These are phyloP conservation scores for Nerophis lumbriciformis DNA, from an alignment of 2,113 vertebrate species.

Conservation along the genomic window DNA sequence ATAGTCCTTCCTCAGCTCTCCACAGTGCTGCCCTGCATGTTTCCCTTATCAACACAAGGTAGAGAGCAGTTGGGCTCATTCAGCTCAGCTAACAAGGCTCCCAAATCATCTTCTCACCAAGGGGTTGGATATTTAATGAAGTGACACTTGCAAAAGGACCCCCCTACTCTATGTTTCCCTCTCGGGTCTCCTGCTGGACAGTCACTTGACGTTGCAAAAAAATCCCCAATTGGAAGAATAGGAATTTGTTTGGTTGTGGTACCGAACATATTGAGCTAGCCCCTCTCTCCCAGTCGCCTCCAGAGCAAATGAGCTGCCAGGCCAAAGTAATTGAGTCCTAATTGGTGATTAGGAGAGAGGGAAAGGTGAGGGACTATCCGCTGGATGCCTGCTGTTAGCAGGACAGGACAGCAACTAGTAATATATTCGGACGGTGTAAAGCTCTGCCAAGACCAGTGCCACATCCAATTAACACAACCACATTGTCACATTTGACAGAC, in stretches of 20 bases:
- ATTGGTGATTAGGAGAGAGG: conserved; percentile 94
- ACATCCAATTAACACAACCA: not conserved
- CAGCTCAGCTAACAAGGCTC: conserved; percentile 88
- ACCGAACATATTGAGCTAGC: conserved; percentile 80
- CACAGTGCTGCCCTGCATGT: conserved; percentile 20
- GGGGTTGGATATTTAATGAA: conserved; percentile 95
- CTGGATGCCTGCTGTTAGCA: conserved; percentile 44
- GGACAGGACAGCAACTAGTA: conserved; percentile 31
- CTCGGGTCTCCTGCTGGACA: conserved; percentile 19
- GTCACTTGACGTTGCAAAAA: not conserved
- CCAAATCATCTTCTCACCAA: conserved; percentile 79
- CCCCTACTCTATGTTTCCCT: conserved; percentile 64
- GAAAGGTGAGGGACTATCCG: conserved; percentile 65
- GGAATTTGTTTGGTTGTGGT: conserved; percentile 53
- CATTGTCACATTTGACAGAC: not conserved
- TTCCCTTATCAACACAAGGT: conserved; percentile 40
- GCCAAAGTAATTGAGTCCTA: conserved; percentile 96
- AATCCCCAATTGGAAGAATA: conserved; percentile 31
- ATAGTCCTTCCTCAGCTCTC: conserved; percentile 24
- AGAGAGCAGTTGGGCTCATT: conserved; percentile 82
- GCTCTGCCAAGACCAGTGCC: not conserved
- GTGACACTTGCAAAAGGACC: conserved; percentile 71
- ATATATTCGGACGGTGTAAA: not conserved
- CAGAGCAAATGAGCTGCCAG: conserved; percentile 93
- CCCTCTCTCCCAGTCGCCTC: conserved; percentile 75